Evolutionary conservation across 2,797 vertebrate genomes (phyloP).

Genomic region (Calcarius lapponicus): DNA sequence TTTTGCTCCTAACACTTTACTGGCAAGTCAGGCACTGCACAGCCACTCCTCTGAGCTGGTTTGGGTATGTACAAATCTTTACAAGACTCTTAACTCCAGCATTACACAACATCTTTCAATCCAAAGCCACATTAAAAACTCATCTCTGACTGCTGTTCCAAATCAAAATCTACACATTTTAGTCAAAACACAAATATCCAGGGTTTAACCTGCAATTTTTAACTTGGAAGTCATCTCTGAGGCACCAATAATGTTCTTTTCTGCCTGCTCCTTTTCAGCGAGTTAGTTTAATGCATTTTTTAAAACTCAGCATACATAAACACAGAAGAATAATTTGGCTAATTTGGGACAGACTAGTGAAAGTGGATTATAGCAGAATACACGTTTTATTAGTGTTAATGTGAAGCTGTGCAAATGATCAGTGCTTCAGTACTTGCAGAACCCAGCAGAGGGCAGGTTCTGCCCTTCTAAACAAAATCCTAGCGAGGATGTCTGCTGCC

Average conservation of each 20-base stretch:
- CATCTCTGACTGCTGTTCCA: not conserved
- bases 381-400: fast-evolving
- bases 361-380: not conserved
- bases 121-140: not conserved
- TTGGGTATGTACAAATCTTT: not conserved
- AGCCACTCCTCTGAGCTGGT: not conserved
- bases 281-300: not conserved
- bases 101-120: not conserved
- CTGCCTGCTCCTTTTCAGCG: not conserved
- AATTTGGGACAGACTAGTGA: not conserved
- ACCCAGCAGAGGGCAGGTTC: slow-evolving; percentile 75
- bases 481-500: fast-evolving
- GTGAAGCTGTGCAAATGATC: not conserved
- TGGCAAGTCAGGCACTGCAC: not conserved
- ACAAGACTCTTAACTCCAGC: not conserved
- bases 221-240: not conserved
- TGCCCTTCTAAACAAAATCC: not conserved
- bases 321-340: fast-evolving
- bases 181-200: not conserved
- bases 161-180: not conserved
- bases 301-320: not conserved
- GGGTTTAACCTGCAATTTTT: not conserved
- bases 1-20: not conserved
- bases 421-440: not conserved
- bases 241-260: fast-evolving